These are phyloP conservation scores for Micronycteris hirsuta DNA, from an alignment of 2,113 vertebrate species.

Conservation along the genomic window DNA sequence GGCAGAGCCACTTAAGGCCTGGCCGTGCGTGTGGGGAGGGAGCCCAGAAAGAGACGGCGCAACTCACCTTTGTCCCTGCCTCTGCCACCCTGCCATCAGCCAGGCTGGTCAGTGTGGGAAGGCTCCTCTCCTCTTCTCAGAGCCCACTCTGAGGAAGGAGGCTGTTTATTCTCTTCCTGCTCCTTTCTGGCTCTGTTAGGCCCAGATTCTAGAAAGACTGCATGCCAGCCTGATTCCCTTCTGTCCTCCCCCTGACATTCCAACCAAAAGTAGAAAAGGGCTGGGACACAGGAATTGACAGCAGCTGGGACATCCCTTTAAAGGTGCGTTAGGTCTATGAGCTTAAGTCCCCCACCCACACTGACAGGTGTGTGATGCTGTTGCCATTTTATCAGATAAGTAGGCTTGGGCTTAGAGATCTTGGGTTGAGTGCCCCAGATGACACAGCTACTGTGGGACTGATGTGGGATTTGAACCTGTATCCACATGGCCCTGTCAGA, in stretches of 20 bases:
- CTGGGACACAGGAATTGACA: background rate
- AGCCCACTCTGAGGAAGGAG: accelerated
- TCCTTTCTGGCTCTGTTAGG: background rate
- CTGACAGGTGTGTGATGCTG: background rate
- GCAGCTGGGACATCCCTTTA: background rate
- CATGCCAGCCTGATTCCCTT: background rate
- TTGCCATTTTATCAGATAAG: background rate
- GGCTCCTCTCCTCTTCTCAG: background rate
- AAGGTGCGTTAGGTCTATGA: background rate
- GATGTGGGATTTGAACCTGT: background rate
- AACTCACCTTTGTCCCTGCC: background rate
- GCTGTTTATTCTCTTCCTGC: background rate
- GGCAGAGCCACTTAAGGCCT: background rate
- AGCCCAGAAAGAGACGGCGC: background rate
- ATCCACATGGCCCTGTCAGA: background rate
- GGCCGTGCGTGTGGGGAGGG: accelerated
- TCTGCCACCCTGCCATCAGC: background rate
- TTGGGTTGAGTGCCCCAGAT: background rate
- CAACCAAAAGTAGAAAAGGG: background rate
- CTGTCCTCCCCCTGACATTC: background rate
- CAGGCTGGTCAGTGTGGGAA: background rate
- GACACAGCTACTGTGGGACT: accelerated
- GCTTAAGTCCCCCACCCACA: background rate
- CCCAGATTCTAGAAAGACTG: background rate
- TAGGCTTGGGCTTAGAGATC: background rate